Conservation (phyloP, 92 coral and sea anemone genomes). For the Nematostella vectensis region DNA sequence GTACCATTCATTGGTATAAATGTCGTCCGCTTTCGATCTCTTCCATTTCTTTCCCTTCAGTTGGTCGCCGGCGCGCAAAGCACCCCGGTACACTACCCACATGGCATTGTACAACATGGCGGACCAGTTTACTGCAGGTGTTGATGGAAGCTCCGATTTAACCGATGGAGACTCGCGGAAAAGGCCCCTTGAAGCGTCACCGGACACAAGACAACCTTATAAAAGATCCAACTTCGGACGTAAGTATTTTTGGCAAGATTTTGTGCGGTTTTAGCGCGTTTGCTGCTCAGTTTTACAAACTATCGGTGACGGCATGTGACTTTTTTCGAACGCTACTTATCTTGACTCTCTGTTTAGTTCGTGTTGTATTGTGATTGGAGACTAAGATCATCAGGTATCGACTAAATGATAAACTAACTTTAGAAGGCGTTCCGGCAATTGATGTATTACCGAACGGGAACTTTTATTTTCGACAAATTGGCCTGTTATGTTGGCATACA, state of each 20-base stretch:
- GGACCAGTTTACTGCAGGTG: constrained; percentile 73
- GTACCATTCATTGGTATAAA: no score
- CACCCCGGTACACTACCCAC: constrained; percentile 41
- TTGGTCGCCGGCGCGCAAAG: constrained; percentile 29
- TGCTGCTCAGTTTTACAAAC: constrained; percentile 24
- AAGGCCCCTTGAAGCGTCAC: constrained; percentile 80
- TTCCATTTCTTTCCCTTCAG: constrained; percentile 12
- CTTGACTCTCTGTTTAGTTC: neutral
- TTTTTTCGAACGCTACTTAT: neutral
- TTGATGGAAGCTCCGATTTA: constrained; percentile 64
- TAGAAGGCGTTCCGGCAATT: constrained; percentile 6
- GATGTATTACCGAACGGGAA: constrained; percentile 14
- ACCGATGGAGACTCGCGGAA: constrained; percentile 81
- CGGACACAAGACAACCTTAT: constrained; percentile 69
- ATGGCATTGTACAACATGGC: constrained; percentile 78
- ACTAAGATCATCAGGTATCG: neutral
- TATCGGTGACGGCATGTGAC: neutral
- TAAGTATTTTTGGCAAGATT: constrained; percentile 20
- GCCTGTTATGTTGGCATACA: constrained; percentile 47
- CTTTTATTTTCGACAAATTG: constrained; percentile 53
- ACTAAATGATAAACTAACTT: neutral
- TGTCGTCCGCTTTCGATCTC: no score
- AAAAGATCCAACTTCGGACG: constrained; percentile 97
- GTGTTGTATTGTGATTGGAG: no score
- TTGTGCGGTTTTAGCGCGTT: neutral